Evolutionary conservation across 2,888 invertebrate species (phyloP).

Genomic region (Pterobdella sp.): DNA sequence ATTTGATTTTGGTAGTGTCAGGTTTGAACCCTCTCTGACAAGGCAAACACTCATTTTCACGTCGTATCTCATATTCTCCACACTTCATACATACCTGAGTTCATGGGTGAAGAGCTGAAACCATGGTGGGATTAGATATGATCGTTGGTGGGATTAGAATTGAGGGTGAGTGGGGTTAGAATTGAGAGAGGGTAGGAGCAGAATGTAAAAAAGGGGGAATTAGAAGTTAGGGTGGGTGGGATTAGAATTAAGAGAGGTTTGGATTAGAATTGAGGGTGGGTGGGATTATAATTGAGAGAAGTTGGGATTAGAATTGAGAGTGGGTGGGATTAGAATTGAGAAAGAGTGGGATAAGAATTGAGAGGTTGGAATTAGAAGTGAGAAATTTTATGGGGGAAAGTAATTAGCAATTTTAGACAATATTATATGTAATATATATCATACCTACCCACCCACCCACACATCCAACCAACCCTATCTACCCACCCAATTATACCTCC

Average conservation of each 20-base stretch:
- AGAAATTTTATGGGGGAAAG: too few species aligned
- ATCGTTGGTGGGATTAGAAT: background rate
- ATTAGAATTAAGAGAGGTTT: too few species aligned
- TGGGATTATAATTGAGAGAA: background rate
- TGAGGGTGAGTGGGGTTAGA: background rate
- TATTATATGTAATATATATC: too few species aligned
- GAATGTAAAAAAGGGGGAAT: background rate
- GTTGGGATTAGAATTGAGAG: background rate
- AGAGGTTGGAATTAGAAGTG: too few species aligned
- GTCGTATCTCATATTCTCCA: slow-evolving; percentile 56
- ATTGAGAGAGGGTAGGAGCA: background rate
- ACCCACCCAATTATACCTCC: too few species aligned
- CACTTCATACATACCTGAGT: slow-evolving; percentile 61
- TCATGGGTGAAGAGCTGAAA: background rate
- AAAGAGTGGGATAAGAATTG: too few species aligned
- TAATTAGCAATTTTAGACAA: too few species aligned
- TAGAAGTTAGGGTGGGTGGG: background rate
- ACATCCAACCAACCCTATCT: too few species aligned
- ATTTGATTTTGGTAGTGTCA: slow-evolving; percentile 55
- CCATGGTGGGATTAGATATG: background rate
- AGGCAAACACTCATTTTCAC: slow-evolving; percentile 52
- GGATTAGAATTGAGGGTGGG: background rate
- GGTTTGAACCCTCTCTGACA: slow-evolving; percentile 61
- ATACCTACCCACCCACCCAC: too few species aligned
- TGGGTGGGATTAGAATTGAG: too few species aligned